Evolutionary conservation across 2,888 invertebrate species (phyloP).

Genomic region (Nemotelus nigrinus): DNA sequence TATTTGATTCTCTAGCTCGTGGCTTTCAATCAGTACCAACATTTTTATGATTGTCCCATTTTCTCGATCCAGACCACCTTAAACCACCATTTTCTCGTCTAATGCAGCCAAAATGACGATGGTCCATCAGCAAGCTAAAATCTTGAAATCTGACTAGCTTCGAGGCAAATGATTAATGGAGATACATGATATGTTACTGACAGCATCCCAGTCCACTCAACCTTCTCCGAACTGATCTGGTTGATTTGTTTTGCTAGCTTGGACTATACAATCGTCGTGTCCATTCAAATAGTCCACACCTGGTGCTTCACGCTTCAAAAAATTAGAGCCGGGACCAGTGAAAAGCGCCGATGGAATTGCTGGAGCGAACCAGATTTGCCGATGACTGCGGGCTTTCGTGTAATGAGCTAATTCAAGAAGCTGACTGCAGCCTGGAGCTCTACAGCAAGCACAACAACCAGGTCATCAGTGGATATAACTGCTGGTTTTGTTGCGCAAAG

Average conservation of each 20-base stretch:
- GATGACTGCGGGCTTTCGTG: background rate
- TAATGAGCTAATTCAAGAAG: constrained; percentile 1
- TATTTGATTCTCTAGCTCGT: too few relatives aligned
- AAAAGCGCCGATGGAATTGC: too few relatives aligned
- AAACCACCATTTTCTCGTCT: too few relatives aligned
- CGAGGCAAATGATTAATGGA: background rate
- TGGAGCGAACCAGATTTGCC: background rate
- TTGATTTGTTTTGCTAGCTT: background rate
- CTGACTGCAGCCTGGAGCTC: background rate
- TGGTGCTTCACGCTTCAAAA: too few relatives aligned
- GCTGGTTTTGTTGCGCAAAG: background rate
- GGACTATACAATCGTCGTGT: background rate
- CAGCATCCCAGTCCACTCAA: background rate
- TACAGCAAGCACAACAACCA: background rate
- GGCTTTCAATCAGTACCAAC: too few relatives aligned
- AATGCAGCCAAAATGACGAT: too few relatives aligned
- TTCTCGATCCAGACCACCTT: too few relatives aligned
- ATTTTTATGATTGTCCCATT: too few relatives aligned
- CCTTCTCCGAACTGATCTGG: background rate
- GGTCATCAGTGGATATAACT: background rate
- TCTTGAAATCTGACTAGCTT: background rate
- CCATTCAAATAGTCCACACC: background rate
- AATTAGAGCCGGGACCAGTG: too few relatives aligned
- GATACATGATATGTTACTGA: background rate
- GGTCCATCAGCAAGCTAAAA: too few relatives aligned